Percentiles rank a stretch among this genome's conserved stretches.
Evolutionary conservation across 2,113 vertebrate genomes (phyloP).

Genomic region (Callithrix jacchus): DNA sequence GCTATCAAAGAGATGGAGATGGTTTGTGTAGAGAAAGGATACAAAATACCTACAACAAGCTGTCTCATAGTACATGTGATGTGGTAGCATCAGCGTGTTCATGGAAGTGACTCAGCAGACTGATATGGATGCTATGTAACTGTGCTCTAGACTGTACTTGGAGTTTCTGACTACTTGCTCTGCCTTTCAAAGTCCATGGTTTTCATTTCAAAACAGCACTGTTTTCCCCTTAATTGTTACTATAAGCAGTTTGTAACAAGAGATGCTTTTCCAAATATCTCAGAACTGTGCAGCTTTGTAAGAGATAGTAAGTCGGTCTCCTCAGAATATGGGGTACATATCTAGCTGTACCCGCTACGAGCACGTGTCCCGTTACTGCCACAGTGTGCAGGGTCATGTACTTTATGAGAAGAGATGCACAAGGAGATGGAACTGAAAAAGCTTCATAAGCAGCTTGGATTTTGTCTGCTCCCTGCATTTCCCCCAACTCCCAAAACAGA

Average conservation of each 20-base stretch:
- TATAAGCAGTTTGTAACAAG: background rate
- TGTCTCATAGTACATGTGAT: background rate
- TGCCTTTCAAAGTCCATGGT: background rate
- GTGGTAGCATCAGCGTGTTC: background rate
- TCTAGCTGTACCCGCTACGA: background rate
- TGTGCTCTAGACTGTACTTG: too few species aligned
- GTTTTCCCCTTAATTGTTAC: background rate
- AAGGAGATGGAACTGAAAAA: background rate
- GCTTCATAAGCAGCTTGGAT: too few species aligned
- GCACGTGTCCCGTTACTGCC: background rate
- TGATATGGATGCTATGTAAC: fast-evolving
- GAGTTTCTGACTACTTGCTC: background rate
- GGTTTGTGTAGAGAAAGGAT: background rate
- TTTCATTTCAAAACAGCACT: background rate
- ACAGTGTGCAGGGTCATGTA: too few species aligned
- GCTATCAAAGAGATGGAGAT: background rate
- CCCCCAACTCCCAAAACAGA: background rate
- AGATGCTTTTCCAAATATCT: background rate
- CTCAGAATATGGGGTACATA: background rate
- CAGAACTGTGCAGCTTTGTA: background rate
- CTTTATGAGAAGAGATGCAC: background rate
- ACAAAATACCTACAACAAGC: background rate
- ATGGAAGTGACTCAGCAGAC: background rate
- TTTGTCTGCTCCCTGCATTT: background rate
- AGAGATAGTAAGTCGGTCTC: background rate